Evolutionary conservation across 2,113 vertebrate species (phyloP), one percentile per base, ranked within the genome.

Genomic region (Hypomesus transpacificus): DNA sequence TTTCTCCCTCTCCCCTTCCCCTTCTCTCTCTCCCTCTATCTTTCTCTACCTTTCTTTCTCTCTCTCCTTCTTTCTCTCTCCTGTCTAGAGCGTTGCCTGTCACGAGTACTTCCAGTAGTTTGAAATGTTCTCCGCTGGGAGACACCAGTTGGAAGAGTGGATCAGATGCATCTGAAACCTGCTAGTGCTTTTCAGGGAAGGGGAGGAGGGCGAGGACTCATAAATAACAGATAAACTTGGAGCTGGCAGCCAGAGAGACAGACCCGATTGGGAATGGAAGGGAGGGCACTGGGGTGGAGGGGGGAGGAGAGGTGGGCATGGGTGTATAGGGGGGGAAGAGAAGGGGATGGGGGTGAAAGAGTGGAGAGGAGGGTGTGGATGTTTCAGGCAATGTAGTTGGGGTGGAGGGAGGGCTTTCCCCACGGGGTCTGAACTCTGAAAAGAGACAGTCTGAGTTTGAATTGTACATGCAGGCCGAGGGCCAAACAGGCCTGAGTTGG

Each of bases 191-290:
- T 58, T 58, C 18, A 58, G 57, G 57, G n/a, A 21, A 58, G 57
- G 20, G 8, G 57, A 58, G 57, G 57, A 58, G 57, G 57, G 57
- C 18, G 20, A 22, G 57, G 20, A 21, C n/a, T 56, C 53, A 56
- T 56, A 56, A 56, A 56, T 56, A 56, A 56, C 53, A 56, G 53
- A 56, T 18, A 56, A 16, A 56, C 53, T 56, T 56, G 53, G 53
- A 56, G 53, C 53, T 56, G 53, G 53, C 53, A 56, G n/a, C 53
- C 53, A 21, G 2, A 11, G 57, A 58, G 57, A 58, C 18, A 21
- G 9, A 20, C 18, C 18, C 18, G 20, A 20, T 20, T 56, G 17
- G 57, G 7, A 20, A 21, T 6, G 57, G 9, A 3, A 21, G 2
- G 57, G 21, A 11, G 8, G 57, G 5, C 18, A 11, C 22, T 7